phyloP scores from a whole-genome alignment of 37 sponge, comb jelly and placozoan species.

The Agelas oroides region DNA sequence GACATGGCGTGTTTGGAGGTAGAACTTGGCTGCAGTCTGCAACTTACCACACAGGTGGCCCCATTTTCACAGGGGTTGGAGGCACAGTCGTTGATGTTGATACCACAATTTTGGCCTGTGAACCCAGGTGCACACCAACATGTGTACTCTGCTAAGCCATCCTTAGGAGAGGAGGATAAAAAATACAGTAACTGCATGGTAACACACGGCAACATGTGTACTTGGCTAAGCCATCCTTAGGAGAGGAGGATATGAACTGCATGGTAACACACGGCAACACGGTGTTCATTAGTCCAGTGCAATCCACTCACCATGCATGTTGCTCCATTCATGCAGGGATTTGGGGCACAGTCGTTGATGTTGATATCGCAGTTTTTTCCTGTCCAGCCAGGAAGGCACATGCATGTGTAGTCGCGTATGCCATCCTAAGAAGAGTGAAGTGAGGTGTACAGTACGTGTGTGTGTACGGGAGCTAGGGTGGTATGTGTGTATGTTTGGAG shows the following conservation, averaged over 20 bases:
- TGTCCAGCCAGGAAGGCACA: conserved; percentile 56
- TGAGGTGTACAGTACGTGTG: no score
- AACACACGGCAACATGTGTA: conserved; percentile 34
- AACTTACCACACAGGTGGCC: conserved; percentile 57
- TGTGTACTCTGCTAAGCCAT: background rate
- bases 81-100: conserved; percentile 29
- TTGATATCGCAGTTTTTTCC: conserved; percentile 21
- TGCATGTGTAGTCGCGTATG: conserved; percentile 14
- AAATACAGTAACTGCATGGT: background rate
- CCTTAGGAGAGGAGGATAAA: no score
- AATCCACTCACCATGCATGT: background rate
- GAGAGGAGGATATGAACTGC: no score
- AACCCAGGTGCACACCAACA: conserved; percentile 46
- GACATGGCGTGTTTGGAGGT: no score
- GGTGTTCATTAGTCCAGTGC: background rate
- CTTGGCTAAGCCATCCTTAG: background rate
- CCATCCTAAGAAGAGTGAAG: background rate
- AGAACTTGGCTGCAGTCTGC: no score
- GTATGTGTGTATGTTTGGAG: no score
- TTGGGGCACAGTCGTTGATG: conserved; percentile 22
- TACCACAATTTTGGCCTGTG: conserved; percentile 11
- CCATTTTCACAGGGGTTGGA: conserved; percentile 41
- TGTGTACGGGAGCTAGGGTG: no score
- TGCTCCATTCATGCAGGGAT: conserved; percentile 29
- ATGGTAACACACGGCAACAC: conserved; percentile 33